Evolutionary conservation across 2,113 vertebrate species (phyloP).

Genomic region (Thalassoma bifasciatum): DNA sequence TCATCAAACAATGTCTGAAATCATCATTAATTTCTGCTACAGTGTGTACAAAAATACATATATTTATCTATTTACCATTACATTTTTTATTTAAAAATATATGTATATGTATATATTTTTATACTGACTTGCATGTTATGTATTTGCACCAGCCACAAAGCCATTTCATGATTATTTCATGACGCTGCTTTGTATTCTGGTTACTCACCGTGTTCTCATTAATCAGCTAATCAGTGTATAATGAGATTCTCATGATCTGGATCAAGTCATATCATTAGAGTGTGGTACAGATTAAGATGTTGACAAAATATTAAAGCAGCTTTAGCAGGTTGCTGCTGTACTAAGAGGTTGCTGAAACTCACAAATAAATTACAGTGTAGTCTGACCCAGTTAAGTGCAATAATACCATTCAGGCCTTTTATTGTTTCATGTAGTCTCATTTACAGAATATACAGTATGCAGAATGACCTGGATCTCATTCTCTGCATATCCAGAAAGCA

Average conservation of each 20-base stretch:
- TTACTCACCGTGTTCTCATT: conserved; percentile 19
- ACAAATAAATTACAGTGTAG: conserved; percentile 6
- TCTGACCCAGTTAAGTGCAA: conserved; percentile 12
- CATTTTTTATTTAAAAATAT: too few species aligned
- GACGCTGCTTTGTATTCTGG: conserved; percentile 18
- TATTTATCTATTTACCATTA: too few species aligned
- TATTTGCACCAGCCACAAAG: too few species aligned
- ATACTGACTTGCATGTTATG: not conserved
- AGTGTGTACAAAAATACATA: too few species aligned
- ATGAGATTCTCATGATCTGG: not conserved
- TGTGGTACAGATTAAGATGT: conserved; percentile 10
- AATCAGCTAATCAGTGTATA: conserved; percentile 1
- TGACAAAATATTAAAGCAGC: conserved; percentile 8
- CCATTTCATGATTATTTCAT: not conserved
- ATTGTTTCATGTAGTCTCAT: not conserved
- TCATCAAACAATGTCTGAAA: too few species aligned
- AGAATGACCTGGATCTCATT: not conserved
- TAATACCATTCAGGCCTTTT: not conserved
- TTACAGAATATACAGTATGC: not conserved
- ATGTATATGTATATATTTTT: not conserved
- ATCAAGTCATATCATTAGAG: not conserved
- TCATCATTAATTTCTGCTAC: too few species aligned
- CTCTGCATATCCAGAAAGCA: not conserved
- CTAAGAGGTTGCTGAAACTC: conserved; percentile 1
- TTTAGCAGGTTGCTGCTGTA: conserved; percentile 11